Conservation (phyloP, 2,888 invertebrate species). For the Dynastes hyllus region DNA sequence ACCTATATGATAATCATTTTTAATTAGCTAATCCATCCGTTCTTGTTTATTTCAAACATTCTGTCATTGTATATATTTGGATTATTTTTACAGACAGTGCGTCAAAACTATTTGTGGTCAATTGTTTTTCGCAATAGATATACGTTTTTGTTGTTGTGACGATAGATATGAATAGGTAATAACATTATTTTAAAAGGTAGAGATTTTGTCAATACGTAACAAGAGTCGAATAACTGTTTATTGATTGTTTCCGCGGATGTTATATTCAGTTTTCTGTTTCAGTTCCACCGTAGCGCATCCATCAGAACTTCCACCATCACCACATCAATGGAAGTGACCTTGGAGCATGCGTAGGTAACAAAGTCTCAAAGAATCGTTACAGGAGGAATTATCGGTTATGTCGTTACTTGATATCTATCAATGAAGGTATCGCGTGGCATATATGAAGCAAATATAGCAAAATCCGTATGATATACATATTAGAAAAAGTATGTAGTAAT, state of each 20-base stretch:
- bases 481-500: constrained; percentile 34
- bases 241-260: constrained; percentile 34
- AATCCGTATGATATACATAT: constrained; percentile 47
- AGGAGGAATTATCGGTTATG: constrained; percentile 18
- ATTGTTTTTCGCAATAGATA: no score
- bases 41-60: no score
- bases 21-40: no score
- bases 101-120: no score
- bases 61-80: no score
- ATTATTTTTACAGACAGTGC: no score
- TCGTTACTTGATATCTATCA: constrained; percentile 31
- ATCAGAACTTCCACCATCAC: constrained; percentile 97
- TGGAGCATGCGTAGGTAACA: constrained; percentile 69
- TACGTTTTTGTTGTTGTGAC: no score
- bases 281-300: constrained; percentile 98
- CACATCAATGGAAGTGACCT: constrained; percentile 98
- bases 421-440: constrained; percentile 5
- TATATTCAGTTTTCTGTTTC: constrained; percentile 70
- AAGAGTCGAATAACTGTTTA: constrained; percentile 11
- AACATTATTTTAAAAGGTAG: no score
- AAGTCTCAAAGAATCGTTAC: constrained; percentile 57
- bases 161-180: no score
- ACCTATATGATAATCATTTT: no score
- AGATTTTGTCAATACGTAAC: not conserved
- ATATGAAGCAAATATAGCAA: constrained; percentile 48